A percentile compares a stretch with the other conserved stretches of the same genome.
Evolutionary conservation across 1,140 invertebrate genomes (phyloP).

Genomic region (Drosophila ohnishii): DNA sequence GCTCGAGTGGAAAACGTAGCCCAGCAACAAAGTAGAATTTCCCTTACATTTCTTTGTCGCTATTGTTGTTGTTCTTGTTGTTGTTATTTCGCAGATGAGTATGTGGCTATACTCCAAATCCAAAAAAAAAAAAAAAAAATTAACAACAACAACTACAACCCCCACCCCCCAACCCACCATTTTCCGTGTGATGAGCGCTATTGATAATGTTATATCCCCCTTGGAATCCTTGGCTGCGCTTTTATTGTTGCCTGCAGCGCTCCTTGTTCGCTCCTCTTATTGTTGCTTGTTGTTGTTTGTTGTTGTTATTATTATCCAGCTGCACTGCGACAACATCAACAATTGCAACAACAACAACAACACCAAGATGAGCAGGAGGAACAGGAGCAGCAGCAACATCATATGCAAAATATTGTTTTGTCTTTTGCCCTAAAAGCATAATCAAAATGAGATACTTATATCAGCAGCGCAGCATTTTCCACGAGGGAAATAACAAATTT

Average conservation of each 20-base stretch:
- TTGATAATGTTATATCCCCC: constrained; percentile 61
- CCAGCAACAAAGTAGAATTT: constrained; percentile 64
- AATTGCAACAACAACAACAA: constrained; percentile 10
- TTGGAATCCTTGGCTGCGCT: constrained; percentile 39
- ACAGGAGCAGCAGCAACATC: constrained; percentile 8
- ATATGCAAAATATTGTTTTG: constrained; percentile 42
- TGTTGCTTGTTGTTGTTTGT: constrained; percentile 16
- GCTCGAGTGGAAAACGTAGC: constrained; percentile 73
- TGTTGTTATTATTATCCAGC: constrained; percentile 27
- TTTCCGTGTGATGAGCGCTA: constrained; percentile 65
- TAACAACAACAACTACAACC: neutral
- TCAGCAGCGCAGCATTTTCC: constrained; percentile 12
- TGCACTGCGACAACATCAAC: constrained; percentile 48
- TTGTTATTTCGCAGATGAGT: constrained; percentile 43
- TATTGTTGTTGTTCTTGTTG: constrained; percentile 29
- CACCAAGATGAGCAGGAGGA: constrained; percentile 1
- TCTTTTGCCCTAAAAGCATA: constrained; percentile 31
- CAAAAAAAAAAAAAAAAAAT: neutral
- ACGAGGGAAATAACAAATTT: constrained; percentile 31
- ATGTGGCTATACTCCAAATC: constrained; percentile 17
- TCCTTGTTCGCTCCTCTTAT: constrained; percentile 34
- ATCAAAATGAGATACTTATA: constrained; percentile 30
- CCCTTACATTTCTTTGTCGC: constrained; percentile 37
- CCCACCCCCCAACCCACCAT: constrained; percentile 6
- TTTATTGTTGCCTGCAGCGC: constrained; percentile 54